phyloP scores from a whole-genome alignment of 2,888 invertebrate species.

The Eustalomyia histrio region DNA sequence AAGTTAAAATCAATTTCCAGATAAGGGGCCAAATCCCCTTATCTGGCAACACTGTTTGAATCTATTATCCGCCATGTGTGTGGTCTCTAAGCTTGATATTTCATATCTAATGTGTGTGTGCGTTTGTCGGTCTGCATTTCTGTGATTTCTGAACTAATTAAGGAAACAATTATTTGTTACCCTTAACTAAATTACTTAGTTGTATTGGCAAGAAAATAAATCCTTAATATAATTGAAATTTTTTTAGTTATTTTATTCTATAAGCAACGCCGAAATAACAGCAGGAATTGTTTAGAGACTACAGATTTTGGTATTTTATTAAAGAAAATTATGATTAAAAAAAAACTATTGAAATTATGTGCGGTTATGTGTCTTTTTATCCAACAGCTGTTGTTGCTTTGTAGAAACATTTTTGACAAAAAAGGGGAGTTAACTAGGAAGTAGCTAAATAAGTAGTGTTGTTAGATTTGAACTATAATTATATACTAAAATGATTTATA shows the following conservation, averaged over 20 bases:
- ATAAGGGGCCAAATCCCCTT: too few species aligned
- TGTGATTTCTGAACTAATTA: neutral
- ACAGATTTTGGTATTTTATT: neutral
- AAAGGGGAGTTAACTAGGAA: neutral
- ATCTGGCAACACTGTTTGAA: too few species aligned
- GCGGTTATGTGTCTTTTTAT: neutral
- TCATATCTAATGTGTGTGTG: too few species aligned
- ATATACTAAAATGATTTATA: too few species aligned
- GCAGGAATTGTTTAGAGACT: neutral
- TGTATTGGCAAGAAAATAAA: neutral
- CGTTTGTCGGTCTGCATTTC: neutral
- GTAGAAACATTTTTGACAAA: neutral
- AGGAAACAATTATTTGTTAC: conserved; percentile 18
- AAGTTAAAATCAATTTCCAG: too few species aligned
- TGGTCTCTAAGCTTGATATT: conserved; percentile 24
- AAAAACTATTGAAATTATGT: neutral
- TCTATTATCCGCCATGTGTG: conserved; percentile 7
- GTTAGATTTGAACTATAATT: neutral
- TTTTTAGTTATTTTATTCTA: neutral
- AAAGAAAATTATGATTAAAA: neutral
- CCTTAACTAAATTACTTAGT: conserved; percentile 26
- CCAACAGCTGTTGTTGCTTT: neutral
- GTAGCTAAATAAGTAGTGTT: neutral
- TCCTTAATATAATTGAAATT: neutral
- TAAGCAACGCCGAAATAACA: neutral